phyloP scores from a whole-genome alignment of 2,113 vertebrate genomes.

The Bufo gargarizans region DNA sequence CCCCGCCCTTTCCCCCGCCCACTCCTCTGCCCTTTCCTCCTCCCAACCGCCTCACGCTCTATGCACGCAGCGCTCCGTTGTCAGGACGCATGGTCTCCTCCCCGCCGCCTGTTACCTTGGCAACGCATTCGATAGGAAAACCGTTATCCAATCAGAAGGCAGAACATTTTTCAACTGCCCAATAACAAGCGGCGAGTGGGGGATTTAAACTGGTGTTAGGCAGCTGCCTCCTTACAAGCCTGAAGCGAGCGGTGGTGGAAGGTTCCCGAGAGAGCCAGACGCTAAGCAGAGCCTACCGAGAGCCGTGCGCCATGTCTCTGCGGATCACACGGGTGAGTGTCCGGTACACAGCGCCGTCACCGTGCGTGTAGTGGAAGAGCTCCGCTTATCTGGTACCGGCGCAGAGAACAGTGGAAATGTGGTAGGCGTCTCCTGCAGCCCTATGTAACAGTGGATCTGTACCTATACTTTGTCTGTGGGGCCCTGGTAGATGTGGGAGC shows the following conservation, averaged over 20 bases:
- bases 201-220: slow-evolving; percentile 44
- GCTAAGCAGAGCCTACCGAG: too few relatives aligned
- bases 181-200: slow-evolving; percentile 27
- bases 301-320: slow-evolving; percentile 4
- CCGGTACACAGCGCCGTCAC: too few relatives aligned
- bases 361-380: too few relatives aligned
- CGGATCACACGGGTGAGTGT: slow-evolving; percentile 32
- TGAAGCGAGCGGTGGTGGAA: not conserved
- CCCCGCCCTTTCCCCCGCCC: not conserved
- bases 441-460: too few relatives aligned
- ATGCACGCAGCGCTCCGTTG: not conserved
- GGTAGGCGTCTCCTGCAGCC: too few relatives aligned
- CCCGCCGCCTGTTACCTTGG: not conserved
- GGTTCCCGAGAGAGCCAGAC: too few relatives aligned
- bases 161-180: not conserved
- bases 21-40: not conserved
- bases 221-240: not conserved
- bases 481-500: too few relatives aligned
- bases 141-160: not conserved
- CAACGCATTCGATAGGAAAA: slow-evolving; percentile 14
- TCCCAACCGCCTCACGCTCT: not conserved
- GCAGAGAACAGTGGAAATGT: too few relatives aligned
- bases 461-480: too few relatives aligned
- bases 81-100: not conserved
- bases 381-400: too few relatives aligned